Percentiles rank a stretch among this genome's conserved stretches.
These are phyloP conservation scores for Stegana nigrithorax DNA, from an alignment of 2,888 invertebrate species.

Conservation along the genomic window DNA sequence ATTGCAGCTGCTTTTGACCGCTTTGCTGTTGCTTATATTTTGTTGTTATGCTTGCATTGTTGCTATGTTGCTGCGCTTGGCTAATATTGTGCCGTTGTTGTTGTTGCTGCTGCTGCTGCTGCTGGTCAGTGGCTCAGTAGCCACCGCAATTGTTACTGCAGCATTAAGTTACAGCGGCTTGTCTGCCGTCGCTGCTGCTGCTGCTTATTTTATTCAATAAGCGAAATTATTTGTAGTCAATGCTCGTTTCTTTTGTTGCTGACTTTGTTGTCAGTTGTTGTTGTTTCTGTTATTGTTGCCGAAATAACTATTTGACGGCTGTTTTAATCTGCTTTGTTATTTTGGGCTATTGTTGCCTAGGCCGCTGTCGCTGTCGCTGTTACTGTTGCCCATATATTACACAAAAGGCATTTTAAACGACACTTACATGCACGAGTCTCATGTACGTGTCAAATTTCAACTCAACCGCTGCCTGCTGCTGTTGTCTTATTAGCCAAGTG, in stretches of 20 bases:
- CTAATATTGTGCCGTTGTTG: neutral
- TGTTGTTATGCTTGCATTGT: neutral
- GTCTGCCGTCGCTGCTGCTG: neutral
- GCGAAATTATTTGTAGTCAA: conserved; percentile 1
- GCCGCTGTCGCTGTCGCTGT: neutral
- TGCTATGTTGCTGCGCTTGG: neutral
- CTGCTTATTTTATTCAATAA: neutral
- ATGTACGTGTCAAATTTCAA: conserved; percentile 1
- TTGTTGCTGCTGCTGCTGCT: neutral
- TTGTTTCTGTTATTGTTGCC: too few species aligned
- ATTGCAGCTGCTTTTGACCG: too few species aligned
- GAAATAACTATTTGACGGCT: too few species aligned
- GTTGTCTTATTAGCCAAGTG: neutral
- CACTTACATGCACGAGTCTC: conserved; percentile 8
- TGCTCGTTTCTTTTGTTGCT: too few species aligned
- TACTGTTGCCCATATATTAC: neutral
- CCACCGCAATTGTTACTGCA: too few species aligned
- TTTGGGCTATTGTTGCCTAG: too few species aligned
- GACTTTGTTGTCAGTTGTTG: too few species aligned
- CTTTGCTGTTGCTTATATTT: too few species aligned
- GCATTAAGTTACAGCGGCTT: too few species aligned
- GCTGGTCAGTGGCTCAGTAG: neutral
- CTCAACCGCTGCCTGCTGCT: neutral
- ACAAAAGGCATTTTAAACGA: conserved; percentile 2
- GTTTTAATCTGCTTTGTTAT: too few species aligned